A percentile compares a stretch with the other conserved stretches of the same genome.
Conservation (phyloP, 2,888 invertebrate genomes). For the Dermolepida albohirtum region DNA sequence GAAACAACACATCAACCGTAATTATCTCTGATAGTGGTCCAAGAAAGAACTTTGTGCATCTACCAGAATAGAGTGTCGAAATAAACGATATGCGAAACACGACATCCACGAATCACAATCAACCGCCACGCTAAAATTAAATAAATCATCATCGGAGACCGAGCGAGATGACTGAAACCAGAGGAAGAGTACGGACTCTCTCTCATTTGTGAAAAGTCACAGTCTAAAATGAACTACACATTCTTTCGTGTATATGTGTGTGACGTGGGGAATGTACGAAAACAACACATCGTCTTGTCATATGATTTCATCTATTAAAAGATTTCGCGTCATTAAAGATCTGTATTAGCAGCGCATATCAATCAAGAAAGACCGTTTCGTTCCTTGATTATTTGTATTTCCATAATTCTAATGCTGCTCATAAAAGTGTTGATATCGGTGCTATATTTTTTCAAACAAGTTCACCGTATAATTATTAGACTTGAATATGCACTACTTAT, state of each 20-base stretch:
- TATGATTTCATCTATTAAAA: constrained; percentile 49
- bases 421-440: no score
- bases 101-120: constrained; percentile 45
- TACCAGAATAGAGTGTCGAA: constrained; percentile 18
- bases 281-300: constrained; percentile 43
- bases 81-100: constrained; percentile 38
- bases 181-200: neutral
- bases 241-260: constrained; percentile 12
- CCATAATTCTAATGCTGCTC: no score
- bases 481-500: no score
- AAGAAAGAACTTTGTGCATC: constrained; percentile 5
- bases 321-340: constrained; percentile 48
- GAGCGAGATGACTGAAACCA: neutral
- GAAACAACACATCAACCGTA: constrained; percentile 50
- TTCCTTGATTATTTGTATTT: no score
- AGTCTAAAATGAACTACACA: neutral
- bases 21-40: constrained; percentile 46
- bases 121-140: constrained; percentile 52
- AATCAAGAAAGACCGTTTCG: constrained; percentile 36
- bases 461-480: no score
- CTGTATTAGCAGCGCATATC: constrained; percentile 47
- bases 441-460: no score
- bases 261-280: constrained; percentile 5
- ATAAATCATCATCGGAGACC: constrained; percentile 51
- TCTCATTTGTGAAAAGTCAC: neutral